Evolutionary conservation across 2,797 vertebrate genomes (phyloP).

Genomic region (Pelobates cultripes): DNA sequence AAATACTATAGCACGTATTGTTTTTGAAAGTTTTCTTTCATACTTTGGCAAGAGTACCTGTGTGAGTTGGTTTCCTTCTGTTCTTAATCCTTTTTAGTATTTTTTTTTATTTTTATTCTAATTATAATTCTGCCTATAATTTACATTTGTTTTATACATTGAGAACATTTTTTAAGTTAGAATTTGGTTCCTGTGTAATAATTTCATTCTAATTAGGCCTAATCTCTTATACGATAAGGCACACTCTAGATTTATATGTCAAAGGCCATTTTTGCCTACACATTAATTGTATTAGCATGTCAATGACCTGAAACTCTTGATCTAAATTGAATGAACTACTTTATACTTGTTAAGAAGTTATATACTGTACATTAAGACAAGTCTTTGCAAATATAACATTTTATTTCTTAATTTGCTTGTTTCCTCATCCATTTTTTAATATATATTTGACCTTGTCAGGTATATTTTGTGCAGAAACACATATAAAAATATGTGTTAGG

Average conservation of each 20-base stretch:
- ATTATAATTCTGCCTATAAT: neutral
- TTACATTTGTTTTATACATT: neutral
- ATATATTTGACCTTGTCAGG: too few relatives aligned
- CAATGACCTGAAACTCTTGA: too few relatives aligned
- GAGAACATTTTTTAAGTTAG: neutral
- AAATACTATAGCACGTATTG: neutral
- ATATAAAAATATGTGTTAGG: too few relatives aligned
- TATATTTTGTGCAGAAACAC: too few relatives aligned
- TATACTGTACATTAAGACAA: neutral
- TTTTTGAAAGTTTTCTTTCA: neutral
- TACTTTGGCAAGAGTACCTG: neutral
- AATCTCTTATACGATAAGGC: neutral
- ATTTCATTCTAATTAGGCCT: neutral
- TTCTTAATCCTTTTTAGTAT: neutral
- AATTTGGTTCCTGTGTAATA: neutral
- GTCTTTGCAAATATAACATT: neutral
- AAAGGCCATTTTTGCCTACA: neutral
- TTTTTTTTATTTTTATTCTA: neutral
- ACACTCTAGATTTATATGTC: neutral
- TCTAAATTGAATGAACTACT: too few relatives aligned
- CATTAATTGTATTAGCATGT: too few relatives aligned
- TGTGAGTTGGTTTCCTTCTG: neutral
- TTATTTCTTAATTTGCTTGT: neutral
- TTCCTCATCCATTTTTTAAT: neutral
- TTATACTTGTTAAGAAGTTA: too few relatives aligned